A percentile compares a stretch with the other conserved stretches of the same genome.
phyloP scores from a whole-genome alignment of 2,113 vertebrate genomes.

The Serinus canaria region DNA sequence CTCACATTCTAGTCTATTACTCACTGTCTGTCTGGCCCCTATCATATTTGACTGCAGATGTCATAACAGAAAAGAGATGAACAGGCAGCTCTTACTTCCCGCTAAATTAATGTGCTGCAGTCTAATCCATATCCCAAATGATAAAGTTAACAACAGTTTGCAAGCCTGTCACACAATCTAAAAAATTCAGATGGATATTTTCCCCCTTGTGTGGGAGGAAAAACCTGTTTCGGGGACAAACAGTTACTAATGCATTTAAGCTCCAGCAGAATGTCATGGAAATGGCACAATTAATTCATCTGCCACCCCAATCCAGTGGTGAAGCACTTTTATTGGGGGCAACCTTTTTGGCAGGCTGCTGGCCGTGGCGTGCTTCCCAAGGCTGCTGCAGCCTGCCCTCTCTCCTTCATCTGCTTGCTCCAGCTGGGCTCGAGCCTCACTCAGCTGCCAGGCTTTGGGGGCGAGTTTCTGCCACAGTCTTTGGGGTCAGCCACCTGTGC shows the following conservation, averaged over 20 bases:
- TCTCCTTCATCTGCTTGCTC: conserved; percentile 2
- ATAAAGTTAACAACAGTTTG: conserved; percentile 62
- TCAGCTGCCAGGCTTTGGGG: conserved; percentile 72
- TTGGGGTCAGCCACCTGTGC: conserved; percentile 69
- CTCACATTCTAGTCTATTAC: conserved; percentile 61
- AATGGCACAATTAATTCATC: conserved; percentile 61
- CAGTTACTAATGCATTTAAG: conserved; percentile 45
- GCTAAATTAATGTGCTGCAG: conserved; percentile 55
- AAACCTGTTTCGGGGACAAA: conserved; percentile 39
- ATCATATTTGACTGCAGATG: conserved; percentile 57
- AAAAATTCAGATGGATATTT: conserved; percentile 61
- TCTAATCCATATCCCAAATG: conserved; percentile 53
- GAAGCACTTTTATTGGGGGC: conserved; percentile 31
- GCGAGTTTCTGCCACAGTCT: neutral
- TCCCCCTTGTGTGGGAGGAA: conserved; percentile 2
- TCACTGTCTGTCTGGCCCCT: conserved; percentile 53
- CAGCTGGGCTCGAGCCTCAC: conserved; percentile 47
- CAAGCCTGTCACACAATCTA: conserved; percentile 57
- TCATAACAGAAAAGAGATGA: conserved; percentile 56
- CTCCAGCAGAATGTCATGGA: conserved; percentile 45
- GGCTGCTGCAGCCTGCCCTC: conserved; percentile 3
- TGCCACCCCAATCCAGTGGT: neutral
- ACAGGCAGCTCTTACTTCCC: conserved; percentile 32
- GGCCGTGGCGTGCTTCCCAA: neutral
- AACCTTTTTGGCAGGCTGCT: neutral